Conservation (phyloP, 2,797 vertebrate species). For the Eurystomus glaucurus region DNA sequence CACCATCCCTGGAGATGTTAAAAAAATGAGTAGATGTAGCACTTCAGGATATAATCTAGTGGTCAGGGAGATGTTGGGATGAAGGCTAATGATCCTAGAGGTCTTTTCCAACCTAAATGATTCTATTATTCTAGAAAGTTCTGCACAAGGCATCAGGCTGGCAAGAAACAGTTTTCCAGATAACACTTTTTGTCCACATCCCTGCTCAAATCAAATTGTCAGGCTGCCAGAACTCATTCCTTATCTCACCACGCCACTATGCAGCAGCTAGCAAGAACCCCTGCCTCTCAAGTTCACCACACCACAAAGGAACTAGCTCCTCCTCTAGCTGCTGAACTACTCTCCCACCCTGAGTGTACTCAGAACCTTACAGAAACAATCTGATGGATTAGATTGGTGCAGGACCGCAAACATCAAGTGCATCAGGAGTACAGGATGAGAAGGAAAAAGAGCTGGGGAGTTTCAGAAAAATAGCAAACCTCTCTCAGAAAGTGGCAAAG, state of each 20-base stretch:
- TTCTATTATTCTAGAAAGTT: background rate
- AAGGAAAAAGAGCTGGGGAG: background rate
- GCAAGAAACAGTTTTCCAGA: background rate
- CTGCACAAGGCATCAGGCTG: background rate
- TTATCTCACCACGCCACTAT: background rate
- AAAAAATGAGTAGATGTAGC: no score
- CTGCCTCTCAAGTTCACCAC: background rate
- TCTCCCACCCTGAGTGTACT: background rate
- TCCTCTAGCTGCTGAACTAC: background rate
- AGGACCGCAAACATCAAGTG: background rate
- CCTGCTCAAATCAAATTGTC: background rate
- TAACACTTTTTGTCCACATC: background rate
- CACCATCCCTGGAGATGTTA: no score
- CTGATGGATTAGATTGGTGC: rapidly evolving
- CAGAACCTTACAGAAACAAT: background rate
- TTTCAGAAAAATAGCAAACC: background rate
- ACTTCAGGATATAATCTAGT: no score
- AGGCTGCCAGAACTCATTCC: background rate
- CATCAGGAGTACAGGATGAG: background rate
- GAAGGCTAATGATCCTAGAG: no score
- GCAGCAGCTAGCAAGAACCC: background rate
- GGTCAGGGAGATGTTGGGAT: no score
- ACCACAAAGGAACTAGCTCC: background rate
- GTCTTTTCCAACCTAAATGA: no score
- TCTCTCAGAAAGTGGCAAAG: rapidly evolving